Conservation (phyloP, 2,888 invertebrate genomes). For the Rugalucina vietnamica region DNA sequence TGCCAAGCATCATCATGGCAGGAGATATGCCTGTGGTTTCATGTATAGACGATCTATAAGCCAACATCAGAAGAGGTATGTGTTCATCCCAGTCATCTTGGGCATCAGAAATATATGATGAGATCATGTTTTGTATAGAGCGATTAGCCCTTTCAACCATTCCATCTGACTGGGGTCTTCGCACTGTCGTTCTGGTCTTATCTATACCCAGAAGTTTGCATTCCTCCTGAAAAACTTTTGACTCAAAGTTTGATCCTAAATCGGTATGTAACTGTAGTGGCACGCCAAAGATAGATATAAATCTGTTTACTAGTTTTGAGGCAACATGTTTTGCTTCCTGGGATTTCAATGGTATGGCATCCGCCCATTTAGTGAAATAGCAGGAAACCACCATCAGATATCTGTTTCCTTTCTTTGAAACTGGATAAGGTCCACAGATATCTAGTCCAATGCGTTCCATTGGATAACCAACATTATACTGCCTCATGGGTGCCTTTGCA, state of each 20-base stretch:
- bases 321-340: constrained; percentile 28
- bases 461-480: constrained; percentile 33
- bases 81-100: constrained; percentile 46
- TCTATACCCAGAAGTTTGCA: constrained; percentile 43
- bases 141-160: constrained; percentile 40
- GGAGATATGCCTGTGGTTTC: constrained; percentile 37
- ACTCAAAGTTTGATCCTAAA: constrained; percentile 36
- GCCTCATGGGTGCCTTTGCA: constrained; percentile 27
- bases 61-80: constrained; percentile 35
- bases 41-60: constrained; percentile 48
- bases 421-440: constrained; percentile 32
- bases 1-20: constrained; percentile 46
- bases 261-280: constrained; percentile 38
- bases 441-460: constrained; percentile 39
- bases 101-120: constrained; percentile 27
- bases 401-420: constrained; percentile 15
- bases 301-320: constrained; percentile 27
- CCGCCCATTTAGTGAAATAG: constrained; percentile 47
- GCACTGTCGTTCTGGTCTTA: constrained; percentile 55
- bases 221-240: constrained; percentile 45
- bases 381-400: constrained; percentile 35
- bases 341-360: constrained; percentile 29
- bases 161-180: constrained; percentile 51
- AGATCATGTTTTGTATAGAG: constrained; percentile 40
- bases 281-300: constrained; percentile 26